Conservation (phyloP, 2,797 vertebrate genomes). For the Pseudochirops corinnae region DNA sequence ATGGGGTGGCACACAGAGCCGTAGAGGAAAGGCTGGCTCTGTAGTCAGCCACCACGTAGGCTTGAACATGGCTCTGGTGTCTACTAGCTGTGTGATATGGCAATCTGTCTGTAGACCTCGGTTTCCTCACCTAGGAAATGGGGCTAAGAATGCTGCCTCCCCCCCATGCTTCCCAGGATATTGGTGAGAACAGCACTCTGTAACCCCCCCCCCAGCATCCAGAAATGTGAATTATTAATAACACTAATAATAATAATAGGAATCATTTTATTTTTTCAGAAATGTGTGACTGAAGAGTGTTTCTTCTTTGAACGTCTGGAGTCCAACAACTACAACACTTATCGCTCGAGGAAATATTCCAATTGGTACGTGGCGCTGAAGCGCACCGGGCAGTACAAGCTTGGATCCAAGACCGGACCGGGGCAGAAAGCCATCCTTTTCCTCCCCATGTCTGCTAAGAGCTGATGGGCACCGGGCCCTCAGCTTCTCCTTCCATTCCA, state of each 20-base stretch:
- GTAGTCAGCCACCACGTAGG: not conserved
- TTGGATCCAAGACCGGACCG: conserved; percentile 93
- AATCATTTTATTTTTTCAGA: conserved; percentile 86
- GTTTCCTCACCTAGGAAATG: not conserved
- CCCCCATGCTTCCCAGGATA: not conserved
- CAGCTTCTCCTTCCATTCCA: conserved; percentile 30
- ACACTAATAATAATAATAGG: not conserved
- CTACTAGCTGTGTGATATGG: not conserved
- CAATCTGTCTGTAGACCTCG: not conserved
- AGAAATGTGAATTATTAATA: not conserved
- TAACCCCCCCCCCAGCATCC: not conserved
- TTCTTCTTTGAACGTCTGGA: conserved; percentile 96
- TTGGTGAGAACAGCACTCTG: not conserved
- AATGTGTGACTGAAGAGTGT: conserved; percentile 95
- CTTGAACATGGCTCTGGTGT: not conserved
- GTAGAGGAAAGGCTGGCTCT: not conserved
- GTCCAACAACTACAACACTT: conserved; percentile 99
- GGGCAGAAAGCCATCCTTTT: conserved; percentile 99
- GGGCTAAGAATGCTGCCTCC: not conserved
- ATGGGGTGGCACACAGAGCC: not conserved
- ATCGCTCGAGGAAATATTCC: conserved; percentile 95
- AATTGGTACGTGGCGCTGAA: conserved; percentile 98
- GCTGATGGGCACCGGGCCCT: conserved; percentile 83
- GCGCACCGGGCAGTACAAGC: conserved; percentile 96
- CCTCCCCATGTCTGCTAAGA: conserved; percentile 96